Evolutionary conservation across 2,888 invertebrate species (phyloP).

Genomic region (Leptarthrus brevirostris): DNA sequence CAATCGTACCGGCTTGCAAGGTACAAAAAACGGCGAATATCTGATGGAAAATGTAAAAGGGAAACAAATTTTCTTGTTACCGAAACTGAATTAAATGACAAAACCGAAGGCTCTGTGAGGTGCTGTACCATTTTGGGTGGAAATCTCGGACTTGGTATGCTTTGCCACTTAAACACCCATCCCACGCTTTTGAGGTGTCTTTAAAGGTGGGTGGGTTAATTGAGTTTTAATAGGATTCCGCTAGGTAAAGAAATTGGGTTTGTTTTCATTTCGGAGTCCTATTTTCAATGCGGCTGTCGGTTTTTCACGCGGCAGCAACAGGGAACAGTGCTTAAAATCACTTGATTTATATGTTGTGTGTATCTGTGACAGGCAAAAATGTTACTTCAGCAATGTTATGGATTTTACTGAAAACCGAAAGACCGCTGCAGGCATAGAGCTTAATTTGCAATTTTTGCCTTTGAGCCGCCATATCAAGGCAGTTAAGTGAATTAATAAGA

Average conservation of each 20-base stretch:
- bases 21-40: constrained; percentile 18
- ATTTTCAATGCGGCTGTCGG: not conserved
- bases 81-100: constrained; percentile 46
- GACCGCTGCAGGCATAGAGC: not conserved
- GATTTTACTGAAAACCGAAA: not conserved
- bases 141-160: constrained; percentile 47
- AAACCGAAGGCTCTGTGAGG: constrained; percentile 1
- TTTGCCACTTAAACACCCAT: constrained; percentile 56
- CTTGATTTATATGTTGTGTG: constrained; percentile 35
- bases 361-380: constrained; percentile 18
- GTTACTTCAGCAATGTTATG: constrained; percentile 26
- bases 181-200: constrained; percentile 51
- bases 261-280: constrained; percentile 45
- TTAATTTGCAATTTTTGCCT: constrained; percentile 36
- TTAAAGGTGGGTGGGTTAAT: constrained; percentile 51
- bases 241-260: constrained; percentile 49
- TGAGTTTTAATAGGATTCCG: constrained; percentile 55
- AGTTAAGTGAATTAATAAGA: constrained; percentile 22
- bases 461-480: constrained; percentile 14
- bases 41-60: constrained; percentile 35
- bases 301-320: not conserved
- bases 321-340: constrained; percentile 25
- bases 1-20: constrained; percentile 3
- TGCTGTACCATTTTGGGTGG: not conserved
- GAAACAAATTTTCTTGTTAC: constrained; percentile 44